Evolutionary conservation across 2,113 vertebrate genomes (phyloP).

Genomic region (Callorhinus ursinus): DNA sequence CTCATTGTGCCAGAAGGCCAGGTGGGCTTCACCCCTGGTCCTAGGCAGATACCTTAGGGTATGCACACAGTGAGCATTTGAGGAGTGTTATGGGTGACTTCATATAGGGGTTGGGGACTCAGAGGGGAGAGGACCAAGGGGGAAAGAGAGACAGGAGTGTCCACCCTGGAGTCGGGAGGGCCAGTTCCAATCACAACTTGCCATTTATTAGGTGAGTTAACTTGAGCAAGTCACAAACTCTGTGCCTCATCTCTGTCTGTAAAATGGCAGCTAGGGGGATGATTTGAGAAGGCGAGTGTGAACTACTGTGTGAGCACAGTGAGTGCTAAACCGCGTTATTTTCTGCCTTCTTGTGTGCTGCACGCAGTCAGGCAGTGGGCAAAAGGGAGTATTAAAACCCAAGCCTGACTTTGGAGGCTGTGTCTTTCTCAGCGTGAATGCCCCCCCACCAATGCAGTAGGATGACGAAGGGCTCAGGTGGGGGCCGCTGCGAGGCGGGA

Average conservation of each 20-base stretch:
- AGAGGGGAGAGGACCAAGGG: neutral
- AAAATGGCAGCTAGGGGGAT: neutral
- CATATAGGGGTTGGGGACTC: neutral
- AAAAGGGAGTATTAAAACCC: neutral
- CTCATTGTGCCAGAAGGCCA: slow-evolving; percentile 18
- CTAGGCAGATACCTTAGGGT: neutral
- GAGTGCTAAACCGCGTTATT: neutral
- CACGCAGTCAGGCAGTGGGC: neutral
- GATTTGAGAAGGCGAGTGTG: neutral
- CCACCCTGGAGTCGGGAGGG: neutral
- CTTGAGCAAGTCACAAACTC: neutral
- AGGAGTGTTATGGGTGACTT: neutral
- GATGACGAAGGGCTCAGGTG: neutral
- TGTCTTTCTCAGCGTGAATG: neutral
- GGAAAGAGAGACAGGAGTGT: neutral
- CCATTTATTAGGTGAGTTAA: neutral
- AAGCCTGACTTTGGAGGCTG: neutral
- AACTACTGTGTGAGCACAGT: neutral
- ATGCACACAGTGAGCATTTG: neutral
- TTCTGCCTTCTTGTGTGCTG: neutral
- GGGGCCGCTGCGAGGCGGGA: neutral
- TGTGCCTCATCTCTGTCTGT: neutral
- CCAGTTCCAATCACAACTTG: neutral
- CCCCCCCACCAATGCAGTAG: neutral
- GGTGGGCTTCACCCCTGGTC: neutral